A percentile compares a stretch with the other conserved stretches of the same genome.
These are phyloP conservation scores for Tribolium freemani DNA, from an alignment of 2,888 invertebrate genomes.

Conservation along the genomic window DNA sequence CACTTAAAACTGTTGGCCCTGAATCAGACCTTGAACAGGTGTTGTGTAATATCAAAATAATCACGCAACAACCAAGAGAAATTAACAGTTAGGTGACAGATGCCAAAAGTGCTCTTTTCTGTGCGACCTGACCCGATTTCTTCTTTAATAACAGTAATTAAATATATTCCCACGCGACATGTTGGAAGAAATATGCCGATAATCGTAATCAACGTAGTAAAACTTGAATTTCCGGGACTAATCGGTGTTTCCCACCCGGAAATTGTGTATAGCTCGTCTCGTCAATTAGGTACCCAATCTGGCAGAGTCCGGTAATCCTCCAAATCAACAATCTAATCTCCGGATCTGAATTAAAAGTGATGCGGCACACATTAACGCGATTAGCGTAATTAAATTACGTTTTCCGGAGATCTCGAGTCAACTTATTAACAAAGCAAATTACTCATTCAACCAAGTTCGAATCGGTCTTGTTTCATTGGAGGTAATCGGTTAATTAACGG, in stretches of 20 bases:
- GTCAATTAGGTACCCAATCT: conserved; percentile 29
- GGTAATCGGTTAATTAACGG: conserved; percentile 21
- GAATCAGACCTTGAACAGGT: conserved; percentile 34
- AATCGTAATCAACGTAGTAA: background rate
- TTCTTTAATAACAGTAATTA: background rate
- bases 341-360: conserved; percentile 34
- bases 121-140: background rate
- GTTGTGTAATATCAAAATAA: conserved; percentile 22
- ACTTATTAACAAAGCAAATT: no score
- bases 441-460: background rate
- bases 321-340: conserved; percentile 39
- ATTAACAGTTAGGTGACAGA: conserved; percentile 23
- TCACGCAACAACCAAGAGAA: conserved; percentile 21
- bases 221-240: conserved; percentile 20
- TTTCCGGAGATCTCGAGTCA: no score
- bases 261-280: conserved; percentile 15
- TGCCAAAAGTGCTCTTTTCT: background rate
- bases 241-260: conserved; percentile 26
- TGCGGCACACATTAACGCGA: conserved; percentile 36
- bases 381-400: conserved; percentile 34
- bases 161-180: background rate
- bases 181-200: no score
- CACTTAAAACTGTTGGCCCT: conserved; percentile 3
- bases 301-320: conserved; percentile 23
- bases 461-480: background rate